Conservation (phyloP, 2,113 vertebrate genomes). For the Corvus hawaiiensis region DNA sequence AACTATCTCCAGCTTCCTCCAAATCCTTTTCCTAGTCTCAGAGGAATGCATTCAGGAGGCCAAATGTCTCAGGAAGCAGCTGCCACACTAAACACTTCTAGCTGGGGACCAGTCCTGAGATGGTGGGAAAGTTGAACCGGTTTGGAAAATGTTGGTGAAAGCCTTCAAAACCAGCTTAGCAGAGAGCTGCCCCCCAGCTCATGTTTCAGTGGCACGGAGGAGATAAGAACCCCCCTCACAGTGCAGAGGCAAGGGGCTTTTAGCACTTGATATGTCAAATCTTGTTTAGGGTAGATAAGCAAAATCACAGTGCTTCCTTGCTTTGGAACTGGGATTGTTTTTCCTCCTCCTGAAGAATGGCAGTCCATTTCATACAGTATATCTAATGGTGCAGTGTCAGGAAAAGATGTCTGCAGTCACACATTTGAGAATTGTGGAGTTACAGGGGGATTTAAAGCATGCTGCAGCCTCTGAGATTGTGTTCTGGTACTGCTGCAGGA, state of each 20-base stretch:
- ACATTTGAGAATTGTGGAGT: neutral
- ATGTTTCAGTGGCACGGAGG: neutral
- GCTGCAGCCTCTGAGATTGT: neutral
- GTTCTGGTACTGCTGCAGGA: neutral
- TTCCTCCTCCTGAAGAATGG: neutral
- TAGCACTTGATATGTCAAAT: neutral
- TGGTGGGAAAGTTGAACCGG: neutral
- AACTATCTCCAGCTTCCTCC: neutral
- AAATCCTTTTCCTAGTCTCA: neutral
- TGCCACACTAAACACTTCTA: conserved; percentile 26
- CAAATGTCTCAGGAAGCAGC: conserved; percentile 57
- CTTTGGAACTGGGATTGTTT: neutral
- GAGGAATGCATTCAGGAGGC: conserved; percentile 24
- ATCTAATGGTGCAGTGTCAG: neutral
- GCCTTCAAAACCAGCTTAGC: neutral
- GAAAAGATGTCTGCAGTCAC: neutral
- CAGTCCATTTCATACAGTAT: neutral
- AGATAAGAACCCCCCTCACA: neutral
- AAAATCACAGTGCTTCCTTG: neutral
- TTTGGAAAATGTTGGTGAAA: conserved; percentile 25
- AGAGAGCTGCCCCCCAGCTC: neutral
- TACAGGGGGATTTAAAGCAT: neutral
- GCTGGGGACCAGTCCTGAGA: neutral
- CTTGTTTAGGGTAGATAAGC: neutral
- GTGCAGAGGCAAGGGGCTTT: neutral